Evolutionary conservation across 2,888 invertebrate genomes (phyloP).

Genomic region (Barypeithes pellucidus): DNA sequence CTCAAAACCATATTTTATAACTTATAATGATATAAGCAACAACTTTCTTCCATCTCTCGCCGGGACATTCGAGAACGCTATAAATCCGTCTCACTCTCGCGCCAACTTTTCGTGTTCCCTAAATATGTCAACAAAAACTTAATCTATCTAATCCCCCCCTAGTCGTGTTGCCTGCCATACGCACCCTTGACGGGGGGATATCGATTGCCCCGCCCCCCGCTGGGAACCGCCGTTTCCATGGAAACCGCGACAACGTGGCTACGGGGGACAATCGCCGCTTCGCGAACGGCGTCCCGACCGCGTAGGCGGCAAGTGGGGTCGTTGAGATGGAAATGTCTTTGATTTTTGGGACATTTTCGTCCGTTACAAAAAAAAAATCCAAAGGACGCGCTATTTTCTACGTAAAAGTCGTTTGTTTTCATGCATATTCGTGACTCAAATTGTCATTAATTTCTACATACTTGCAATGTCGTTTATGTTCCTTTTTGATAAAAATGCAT

Average conservation of each 20-base stretch:
- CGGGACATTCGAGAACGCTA: not conserved
- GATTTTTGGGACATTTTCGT: too few relatives aligned
- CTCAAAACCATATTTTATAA: constrained; percentile 2
- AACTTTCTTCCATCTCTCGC: constrained; percentile 7
- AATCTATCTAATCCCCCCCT: constrained; percentile 56
- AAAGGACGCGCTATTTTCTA: too few relatives aligned
- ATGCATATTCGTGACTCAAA: too few relatives aligned
- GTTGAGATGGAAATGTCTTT: too few relatives aligned
- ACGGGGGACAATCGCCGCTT: constrained; percentile 63
- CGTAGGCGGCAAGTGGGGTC: constrained; percentile 27
- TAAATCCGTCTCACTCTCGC: constrained; percentile 4
- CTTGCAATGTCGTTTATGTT: too few relatives aligned
- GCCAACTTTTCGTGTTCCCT: constrained; percentile 32
- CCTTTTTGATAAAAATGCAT: too few relatives aligned
- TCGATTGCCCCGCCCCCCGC: constrained; percentile 79
- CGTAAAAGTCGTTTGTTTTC: too few relatives aligned
- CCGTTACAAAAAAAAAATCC: too few relatives aligned
- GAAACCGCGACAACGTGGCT: constrained; percentile 70
- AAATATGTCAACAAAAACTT: constrained; percentile 55
- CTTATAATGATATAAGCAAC: constrained; percentile 1
- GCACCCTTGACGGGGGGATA: constrained; percentile 76
- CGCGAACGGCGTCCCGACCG: constrained; percentile 27
- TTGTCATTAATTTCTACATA: too few relatives aligned
- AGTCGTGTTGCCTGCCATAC: constrained; percentile 48
- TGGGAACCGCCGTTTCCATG: constrained; percentile 72